phyloP scores from a whole-genome alignment of 2,113 vertebrate species.

The Etheostoma spectabile region DNA sequence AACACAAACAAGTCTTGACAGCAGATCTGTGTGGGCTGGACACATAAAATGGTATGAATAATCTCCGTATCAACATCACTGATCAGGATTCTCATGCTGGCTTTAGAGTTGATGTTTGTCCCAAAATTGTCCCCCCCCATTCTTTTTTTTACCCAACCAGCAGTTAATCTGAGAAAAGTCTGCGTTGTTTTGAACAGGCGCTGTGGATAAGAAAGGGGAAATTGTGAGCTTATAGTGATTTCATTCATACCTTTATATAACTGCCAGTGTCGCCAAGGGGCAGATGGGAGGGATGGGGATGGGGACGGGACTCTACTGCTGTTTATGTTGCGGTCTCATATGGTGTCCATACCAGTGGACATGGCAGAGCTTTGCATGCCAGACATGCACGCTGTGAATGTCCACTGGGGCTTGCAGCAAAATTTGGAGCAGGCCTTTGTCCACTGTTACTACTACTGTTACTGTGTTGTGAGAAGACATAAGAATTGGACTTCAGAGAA shows the following conservation, averaged over 20 bases:
- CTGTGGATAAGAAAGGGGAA: slow-evolving; percentile 49
- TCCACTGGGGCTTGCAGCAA: not conserved
- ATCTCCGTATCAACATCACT: slow-evolving; percentile 5
- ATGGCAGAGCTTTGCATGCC: slow-evolving; percentile 30
- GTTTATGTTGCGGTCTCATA: slow-evolving; percentile 56
- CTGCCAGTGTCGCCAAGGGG: slow-evolving; percentile 32
- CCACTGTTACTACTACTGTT: not conserved
- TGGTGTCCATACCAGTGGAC: slow-evolving; percentile 54
- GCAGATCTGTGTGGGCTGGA: slow-evolving; percentile 22
- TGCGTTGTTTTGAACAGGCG: slow-evolving; percentile 25
- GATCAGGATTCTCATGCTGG: slow-evolving; percentile 16
- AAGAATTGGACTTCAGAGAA: slow-evolving; percentile 4
- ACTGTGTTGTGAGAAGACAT: not conserved
- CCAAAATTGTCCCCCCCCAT: slow-evolving; percentile 39
- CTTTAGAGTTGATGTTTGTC: slow-evolving; percentile 28
- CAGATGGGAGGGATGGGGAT: slow-evolving; percentile 15
- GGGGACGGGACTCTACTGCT: slow-evolving; percentile 27
- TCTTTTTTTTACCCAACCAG: slow-evolving; percentile 15
- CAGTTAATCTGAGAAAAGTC: slow-evolving; percentile 49
- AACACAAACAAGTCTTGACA: slow-evolving; percentile 2
- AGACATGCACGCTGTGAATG: not conserved
- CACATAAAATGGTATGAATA: slow-evolving; percentile 33
- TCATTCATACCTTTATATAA: slow-evolving; percentile 52
- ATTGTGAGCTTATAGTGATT: slow-evolving; percentile 65
- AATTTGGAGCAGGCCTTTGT: slow-evolving; percentile 10